These are phyloP conservation scores for Bungarus multicinctus DNA, from an alignment of 2,113 vertebrate species.

Conservation along the genomic window DNA sequence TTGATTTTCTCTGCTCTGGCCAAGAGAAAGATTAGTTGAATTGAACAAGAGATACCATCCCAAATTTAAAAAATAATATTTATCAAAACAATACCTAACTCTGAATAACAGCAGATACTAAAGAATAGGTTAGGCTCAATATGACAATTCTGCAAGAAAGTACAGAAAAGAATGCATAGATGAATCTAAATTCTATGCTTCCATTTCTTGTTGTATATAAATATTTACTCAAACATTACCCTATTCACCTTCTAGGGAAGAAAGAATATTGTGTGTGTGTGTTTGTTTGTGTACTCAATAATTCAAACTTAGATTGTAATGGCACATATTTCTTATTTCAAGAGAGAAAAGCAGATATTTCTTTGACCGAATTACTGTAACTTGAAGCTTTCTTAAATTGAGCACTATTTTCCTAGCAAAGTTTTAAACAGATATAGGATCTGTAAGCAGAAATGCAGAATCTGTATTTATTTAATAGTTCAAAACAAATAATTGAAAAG, in stretches of 20 bases:
- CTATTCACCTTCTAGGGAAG: background rate
- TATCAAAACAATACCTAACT: background rate
- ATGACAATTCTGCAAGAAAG: background rate
- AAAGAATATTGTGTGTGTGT: background rate
- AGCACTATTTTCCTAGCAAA: background rate
- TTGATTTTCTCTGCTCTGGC: background rate
- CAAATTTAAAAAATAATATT: background rate
- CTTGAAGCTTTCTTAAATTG: background rate
- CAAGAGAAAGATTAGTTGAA: background rate
- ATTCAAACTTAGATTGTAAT: background rate
- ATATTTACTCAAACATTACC: background rate
- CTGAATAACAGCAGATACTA: background rate
- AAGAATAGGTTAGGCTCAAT: background rate
- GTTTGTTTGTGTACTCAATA: background rate
- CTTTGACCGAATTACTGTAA: background rate
- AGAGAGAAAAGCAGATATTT: background rate
- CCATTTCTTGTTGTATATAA: background rate
- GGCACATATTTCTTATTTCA: background rate
- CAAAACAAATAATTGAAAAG: too few relatives aligned
- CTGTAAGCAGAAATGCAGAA: background rate
- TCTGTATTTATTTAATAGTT: background rate
- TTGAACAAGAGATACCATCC: background rate
- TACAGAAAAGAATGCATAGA: background rate
- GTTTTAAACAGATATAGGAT: background rate
- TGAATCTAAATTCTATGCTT: background rate